Conservation (phyloP, 2,113 vertebrate species). For the Peromyscus leucopus region DNA sequence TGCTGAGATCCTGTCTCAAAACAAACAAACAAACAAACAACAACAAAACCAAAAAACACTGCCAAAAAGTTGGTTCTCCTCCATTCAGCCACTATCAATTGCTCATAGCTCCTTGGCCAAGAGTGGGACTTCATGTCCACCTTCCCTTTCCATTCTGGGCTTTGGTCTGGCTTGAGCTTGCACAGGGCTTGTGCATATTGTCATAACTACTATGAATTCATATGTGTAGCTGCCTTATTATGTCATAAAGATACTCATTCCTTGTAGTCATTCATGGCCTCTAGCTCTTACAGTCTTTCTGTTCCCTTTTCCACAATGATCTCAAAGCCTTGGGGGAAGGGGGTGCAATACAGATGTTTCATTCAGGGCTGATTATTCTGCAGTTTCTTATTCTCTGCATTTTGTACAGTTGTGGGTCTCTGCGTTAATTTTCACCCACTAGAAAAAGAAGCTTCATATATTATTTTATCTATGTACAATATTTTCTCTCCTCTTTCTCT, state of each 20-base stretch:
- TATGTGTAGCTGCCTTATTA: neutral
- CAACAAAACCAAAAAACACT: neutral
- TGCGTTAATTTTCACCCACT: neutral
- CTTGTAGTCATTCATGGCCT: neutral
- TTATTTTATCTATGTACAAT: neutral
- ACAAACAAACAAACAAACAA: neutral
- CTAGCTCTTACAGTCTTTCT: neutral
- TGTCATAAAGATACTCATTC: neutral
- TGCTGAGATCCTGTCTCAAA: too few relatives aligned
- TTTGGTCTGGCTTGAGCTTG: neutral
- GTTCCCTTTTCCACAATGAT: neutral
- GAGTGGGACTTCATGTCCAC: neutral
- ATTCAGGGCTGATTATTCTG: neutral
- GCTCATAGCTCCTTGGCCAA: neutral
- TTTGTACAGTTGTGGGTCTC: neutral
- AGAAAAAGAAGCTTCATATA: neutral
- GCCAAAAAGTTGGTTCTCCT: neutral
- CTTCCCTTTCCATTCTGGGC: neutral
- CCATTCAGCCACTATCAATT: neutral
- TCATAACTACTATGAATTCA: neutral
- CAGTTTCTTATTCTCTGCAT: neutral
- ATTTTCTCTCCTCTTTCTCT: neutral
- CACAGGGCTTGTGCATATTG: neutral
- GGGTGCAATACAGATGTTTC: neutral
- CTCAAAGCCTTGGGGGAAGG: neutral